These are phyloP conservation scores for Chrysocyon brachyurus DNA, from an alignment of 2,797 vertebrate genomes.

Conservation along the genomic window DNA sequence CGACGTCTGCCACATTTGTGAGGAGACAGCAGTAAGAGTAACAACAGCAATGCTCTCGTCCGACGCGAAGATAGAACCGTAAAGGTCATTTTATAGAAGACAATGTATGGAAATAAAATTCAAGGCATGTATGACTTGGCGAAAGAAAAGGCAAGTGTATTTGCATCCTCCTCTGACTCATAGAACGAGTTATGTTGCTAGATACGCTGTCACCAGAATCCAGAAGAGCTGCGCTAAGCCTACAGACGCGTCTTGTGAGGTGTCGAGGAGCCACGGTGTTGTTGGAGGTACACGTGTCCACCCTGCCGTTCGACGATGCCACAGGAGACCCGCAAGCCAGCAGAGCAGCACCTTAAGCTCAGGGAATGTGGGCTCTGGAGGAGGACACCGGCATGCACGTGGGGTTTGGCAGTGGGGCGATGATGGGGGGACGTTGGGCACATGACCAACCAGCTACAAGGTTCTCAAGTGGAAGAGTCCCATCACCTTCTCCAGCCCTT, in stretches of 20 bases:
- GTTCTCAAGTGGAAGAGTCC: neutral
- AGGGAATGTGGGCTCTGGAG: neutral
- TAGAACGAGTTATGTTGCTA: neutral
- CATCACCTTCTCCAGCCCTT: neutral
- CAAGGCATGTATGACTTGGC: neutral
- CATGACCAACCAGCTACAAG: neutral
- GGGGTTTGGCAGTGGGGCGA: neutral
- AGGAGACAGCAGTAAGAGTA: neutral
- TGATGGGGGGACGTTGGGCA: fast-evolving
- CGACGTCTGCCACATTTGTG: neutral
- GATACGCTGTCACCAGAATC: neutral
- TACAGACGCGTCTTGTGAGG: neutral
- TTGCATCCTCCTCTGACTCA: neutral
- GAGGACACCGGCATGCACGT: neutral
- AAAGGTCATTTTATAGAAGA: neutral
- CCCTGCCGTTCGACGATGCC: neutral
- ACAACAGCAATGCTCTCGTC: neutral
- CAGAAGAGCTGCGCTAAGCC: neutral
- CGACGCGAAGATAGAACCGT: neutral
- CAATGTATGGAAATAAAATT: neutral
- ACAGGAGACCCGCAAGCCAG: neutral
- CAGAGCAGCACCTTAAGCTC: neutral
- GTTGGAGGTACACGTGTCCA: neutral
- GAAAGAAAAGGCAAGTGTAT: conserved; percentile 3
- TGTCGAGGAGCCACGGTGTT: neutral